Conservation (phyloP, 2,888 invertebrate genomes). For the Melanargia galathea region DNA sequence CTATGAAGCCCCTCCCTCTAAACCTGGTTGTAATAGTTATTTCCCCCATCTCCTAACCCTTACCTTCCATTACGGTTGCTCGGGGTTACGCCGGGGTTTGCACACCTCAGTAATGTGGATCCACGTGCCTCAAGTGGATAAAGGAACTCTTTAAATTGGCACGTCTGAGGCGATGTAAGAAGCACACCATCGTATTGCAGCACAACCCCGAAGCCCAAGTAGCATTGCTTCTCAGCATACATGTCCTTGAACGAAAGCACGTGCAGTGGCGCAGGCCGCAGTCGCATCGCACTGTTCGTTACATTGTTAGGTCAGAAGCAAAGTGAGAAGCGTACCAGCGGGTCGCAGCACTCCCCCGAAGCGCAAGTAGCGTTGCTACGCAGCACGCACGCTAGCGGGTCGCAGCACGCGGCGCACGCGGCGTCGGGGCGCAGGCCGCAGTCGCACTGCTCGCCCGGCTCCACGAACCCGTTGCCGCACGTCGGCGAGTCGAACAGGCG, state of each 20-base stretch:
- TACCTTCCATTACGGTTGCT: no score
- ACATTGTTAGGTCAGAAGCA: constrained; percentile 73
- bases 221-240: constrained; percentile 93
- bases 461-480: constrained; percentile 98
- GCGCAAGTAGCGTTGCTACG: constrained; percentile 96
- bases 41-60: no score
- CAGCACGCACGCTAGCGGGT: constrained; percentile 94
- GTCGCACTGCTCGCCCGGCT: constrained; percentile 98
- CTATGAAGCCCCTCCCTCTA: no score
- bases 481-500: constrained; percentile 91
- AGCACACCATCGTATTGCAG: constrained; percentile 86
- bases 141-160: no score
- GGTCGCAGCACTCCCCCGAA: constrained; percentile 96
- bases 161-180: no score
- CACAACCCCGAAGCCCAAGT: constrained; percentile 97
- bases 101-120: no score
- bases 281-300: constrained; percentile 98
- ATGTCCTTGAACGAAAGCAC: constrained; percentile 93
- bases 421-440: constrained; percentile 91
- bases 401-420: constrained; percentile 87
- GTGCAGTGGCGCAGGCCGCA: constrained; percentile 92
- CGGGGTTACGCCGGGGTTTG: no score
- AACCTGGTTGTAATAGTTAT: no score
- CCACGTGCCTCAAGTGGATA: no score
- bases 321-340: constrained; percentile 57